These are phyloP conservation scores for Diuraphis noxia DNA, from an alignment of 1,140 invertebrate species.

Conservation along the genomic window DNA sequence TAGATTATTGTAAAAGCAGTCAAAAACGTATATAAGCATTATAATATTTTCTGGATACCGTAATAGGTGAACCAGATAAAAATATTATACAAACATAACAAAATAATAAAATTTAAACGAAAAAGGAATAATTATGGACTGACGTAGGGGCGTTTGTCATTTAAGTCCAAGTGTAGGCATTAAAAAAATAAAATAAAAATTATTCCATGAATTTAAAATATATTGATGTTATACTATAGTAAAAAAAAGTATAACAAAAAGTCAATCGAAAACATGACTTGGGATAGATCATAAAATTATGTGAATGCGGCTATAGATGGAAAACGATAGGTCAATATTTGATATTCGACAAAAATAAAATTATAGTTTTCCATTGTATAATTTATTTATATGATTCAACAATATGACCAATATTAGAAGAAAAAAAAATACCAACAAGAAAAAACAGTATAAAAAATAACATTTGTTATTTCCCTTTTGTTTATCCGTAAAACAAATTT, in stretches of 20 bases:
- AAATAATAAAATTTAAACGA: not conserved
- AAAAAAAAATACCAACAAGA: not conserved
- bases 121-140: not conserved
- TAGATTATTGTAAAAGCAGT: not conserved
- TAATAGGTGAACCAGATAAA: not conserved
- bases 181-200: slow-evolving; percentile 13
- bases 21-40: not conserved
- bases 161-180: not conserved
- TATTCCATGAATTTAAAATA: not conserved
- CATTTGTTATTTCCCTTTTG: not conserved
- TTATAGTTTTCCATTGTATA: not conserved
- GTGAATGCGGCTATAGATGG: not conserved
- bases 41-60: not conserved
- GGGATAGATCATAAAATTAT: not conserved
- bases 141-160: not conserved
- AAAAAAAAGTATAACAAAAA: not conserved
- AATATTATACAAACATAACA: not conserved
- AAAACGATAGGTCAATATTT: not conserved
- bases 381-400: too few species aligned
- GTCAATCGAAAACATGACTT: not conserved
- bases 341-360: not conserved
- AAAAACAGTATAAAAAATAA: not conserved
- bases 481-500: not conserved
- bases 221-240: too few species aligned
- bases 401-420: not conserved